Conservation (phyloP, 2,888 invertebrate species). For the Drosophila diplacantha region DNA sequence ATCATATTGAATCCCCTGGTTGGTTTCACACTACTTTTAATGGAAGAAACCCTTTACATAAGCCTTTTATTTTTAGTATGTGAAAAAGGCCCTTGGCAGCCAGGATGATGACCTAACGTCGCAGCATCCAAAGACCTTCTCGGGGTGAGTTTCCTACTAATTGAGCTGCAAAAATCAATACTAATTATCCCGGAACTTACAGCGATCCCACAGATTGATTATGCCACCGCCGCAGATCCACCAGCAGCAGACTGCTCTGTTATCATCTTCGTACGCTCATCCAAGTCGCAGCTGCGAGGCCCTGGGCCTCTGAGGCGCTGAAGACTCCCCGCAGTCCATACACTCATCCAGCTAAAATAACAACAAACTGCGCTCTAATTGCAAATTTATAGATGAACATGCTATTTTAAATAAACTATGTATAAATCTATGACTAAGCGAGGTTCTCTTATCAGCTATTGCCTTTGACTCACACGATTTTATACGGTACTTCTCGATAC, state of each 20-base stretch:
- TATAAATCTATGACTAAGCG: slow-evolving; percentile 56
- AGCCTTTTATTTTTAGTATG: slow-evolving; percentile 78
- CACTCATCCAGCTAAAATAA: slow-evolving; percentile 35
- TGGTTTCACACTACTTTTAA: slow-evolving; percentile 7
- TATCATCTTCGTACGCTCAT: slow-evolving; percentile 35
- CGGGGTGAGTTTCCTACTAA: slow-evolving; percentile 65
- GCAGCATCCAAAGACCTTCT: slow-evolving; percentile 76
- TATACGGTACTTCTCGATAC: slow-evolving; percentile 11
- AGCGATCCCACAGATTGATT: slow-evolving; percentile 78
- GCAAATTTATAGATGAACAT: slow-evolving; percentile 62
- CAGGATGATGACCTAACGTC: slow-evolving; percentile 80
- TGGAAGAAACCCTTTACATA: slow-evolving; percentile 11
- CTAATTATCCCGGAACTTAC: slow-evolving; percentile 4
- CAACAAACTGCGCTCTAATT: slow-evolving; percentile 49
- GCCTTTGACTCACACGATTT: slow-evolving; percentile 36
- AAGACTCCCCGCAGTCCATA: slow-evolving; percentile 20
- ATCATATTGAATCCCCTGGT: slow-evolving; percentile 93
- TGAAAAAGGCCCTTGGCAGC: slow-evolving; percentile 81
- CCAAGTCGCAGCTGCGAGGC: slow-evolving; percentile 23
- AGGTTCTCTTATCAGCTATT: slow-evolving; percentile 33
- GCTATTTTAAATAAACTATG: slow-evolving; percentile 69
- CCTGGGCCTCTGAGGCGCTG: slow-evolving; percentile 35
- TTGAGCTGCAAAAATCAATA: no score
- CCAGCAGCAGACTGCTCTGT: slow-evolving; percentile 33
- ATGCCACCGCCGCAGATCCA: slow-evolving; percentile 39